phyloP scores from a whole-genome alignment of 2,888 invertebrate species.

The Terebella lapidaria region DNA sequence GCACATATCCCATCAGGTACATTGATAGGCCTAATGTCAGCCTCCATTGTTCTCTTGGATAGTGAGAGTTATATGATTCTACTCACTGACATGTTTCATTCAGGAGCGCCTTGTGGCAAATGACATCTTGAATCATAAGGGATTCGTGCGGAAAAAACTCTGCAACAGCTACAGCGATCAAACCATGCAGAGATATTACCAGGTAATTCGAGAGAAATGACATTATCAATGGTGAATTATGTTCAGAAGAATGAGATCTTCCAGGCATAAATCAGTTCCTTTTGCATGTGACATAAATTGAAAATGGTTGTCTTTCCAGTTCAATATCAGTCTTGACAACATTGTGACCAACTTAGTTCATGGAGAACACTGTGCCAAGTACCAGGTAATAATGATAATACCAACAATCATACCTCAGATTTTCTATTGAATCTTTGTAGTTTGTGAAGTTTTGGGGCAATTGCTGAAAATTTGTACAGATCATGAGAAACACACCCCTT shows the following conservation, averaged over 20 bases:
- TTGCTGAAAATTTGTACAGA: too few relatives aligned
- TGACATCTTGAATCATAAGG: conserved; percentile 80
- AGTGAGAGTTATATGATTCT: not conserved
- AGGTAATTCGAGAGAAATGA: conserved; percentile 34
- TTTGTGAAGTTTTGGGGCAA: too few relatives aligned
- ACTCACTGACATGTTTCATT: conserved; percentile 1
- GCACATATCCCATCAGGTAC: conserved; percentile 72
- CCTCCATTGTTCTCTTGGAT: not conserved
- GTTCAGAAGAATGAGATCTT: too few relatives aligned
- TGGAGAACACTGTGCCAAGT: conserved; percentile 82
- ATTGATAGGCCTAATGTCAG: too few relatives aligned
- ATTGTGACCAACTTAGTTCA: conserved; percentile 78
- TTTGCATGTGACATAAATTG: too few relatives aligned
- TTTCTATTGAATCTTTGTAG: too few relatives aligned
- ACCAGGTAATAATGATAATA: conserved; percentile 73
- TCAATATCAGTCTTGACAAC: conserved; percentile 73
- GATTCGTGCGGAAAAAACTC: conserved; percentile 74
- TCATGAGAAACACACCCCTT: too few relatives aligned
- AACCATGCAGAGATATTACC: conserved; percentile 70
- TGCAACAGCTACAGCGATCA: conserved; percentile 82
- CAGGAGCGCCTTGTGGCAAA: conserved; percentile 80
- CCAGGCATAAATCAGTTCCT: too few relatives aligned
- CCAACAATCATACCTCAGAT: too few relatives aligned
- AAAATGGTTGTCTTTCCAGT: conserved; percentile 61
- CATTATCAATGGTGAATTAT: too few relatives aligned